These are phyloP conservation scores for Amphiura filiformis DNA, from an alignment of 35 echinoderm and acorn worm genomes.

Conservation along the genomic window DNA sequence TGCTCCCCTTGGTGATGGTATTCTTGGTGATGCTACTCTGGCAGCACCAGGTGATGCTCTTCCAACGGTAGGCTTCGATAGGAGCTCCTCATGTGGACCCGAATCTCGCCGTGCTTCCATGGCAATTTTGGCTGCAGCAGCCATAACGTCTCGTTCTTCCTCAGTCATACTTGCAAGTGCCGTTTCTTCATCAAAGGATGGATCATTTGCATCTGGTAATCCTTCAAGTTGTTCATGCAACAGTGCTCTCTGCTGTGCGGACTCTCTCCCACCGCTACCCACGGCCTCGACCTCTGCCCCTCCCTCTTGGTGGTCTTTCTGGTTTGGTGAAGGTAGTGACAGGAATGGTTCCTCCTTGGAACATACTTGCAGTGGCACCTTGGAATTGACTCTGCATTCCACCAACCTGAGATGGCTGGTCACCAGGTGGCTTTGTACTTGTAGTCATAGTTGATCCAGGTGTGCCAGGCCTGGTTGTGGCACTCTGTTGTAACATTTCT, in stretches of 20 bases:
- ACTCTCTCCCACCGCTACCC: neutral
- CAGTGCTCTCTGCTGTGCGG: neutral
- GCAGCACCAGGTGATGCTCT: neutral
- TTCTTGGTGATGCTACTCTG: neutral
- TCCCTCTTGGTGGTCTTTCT: neutral
- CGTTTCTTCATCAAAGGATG: slow-evolving; percentile 81
- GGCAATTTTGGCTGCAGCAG: slow-evolving; percentile 80
- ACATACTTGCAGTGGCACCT: neutral
- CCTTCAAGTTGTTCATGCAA: too few relatives aligned
- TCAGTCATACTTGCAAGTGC: slow-evolving; percentile 81
- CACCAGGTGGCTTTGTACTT: neutral
- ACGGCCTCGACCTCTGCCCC: neutral
- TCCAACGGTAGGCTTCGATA: neutral
- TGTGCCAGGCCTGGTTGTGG: neutral
- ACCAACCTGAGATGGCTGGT: too few relatives aligned
- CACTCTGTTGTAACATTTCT: neutral
- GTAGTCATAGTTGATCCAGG: neutral
- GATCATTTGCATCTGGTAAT: neutral
- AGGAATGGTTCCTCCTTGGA: neutral
- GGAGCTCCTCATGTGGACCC: neutral
- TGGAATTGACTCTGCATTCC: neutral
- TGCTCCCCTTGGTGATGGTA: neutral
- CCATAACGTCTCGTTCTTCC: slow-evolving; percentile 82
- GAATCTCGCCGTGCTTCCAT: slow-evolving; percentile 66
- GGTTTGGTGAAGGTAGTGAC: neutral